Conservation (phyloP, 2,888 invertebrate species). For the Cylloceria caligata region DNA sequence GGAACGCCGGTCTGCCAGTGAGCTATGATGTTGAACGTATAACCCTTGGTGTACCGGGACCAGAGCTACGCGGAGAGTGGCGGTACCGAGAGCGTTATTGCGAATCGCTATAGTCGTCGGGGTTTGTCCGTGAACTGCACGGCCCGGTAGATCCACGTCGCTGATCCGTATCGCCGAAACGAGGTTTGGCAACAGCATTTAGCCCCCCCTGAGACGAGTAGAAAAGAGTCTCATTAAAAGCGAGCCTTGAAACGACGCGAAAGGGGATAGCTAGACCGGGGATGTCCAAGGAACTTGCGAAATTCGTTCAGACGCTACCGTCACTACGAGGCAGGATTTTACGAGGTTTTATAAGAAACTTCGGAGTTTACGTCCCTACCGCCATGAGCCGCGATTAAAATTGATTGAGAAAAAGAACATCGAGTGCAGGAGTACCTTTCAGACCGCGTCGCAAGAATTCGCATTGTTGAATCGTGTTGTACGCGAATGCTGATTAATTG, state of each 20-base stretch:
- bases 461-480: neutral
- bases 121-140: slow-evolving; percentile 66
- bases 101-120: slow-evolving; percentile 63
- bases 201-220: slow-evolving; percentile 74
- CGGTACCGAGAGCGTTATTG: slow-evolving; percentile 61
- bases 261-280: slow-evolving; percentile 43
- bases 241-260: slow-evolving; percentile 60
- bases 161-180: slow-evolving; percentile 84
- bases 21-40: slow-evolving; percentile 42
- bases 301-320: slow-evolving; percentile 61
- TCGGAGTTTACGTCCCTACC: slow-evolving; percentile 27
- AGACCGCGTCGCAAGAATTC: neutral
- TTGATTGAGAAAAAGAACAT: slow-evolving; percentile 59
- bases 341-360: slow-evolving; percentile 39
- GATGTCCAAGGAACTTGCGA: slow-evolving; percentile 64
- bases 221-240: slow-evolving; percentile 83
- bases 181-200: slow-evolving; percentile 83
- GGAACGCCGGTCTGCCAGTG: slow-evolving; percentile 52
- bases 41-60: slow-evolving; percentile 56
- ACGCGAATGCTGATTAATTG: neutral
- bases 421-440: slow-evolving; percentile 22
- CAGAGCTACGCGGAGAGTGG: slow-evolving; percentile 39
- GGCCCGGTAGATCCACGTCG: slow-evolving; percentile 68
- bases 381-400: slow-evolving; percentile 61
- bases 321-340: slow-evolving; percentile 32